Conservation (phyloP, 2,797 vertebrate genomes). For the Rousettus madagascariensis region DNA sequence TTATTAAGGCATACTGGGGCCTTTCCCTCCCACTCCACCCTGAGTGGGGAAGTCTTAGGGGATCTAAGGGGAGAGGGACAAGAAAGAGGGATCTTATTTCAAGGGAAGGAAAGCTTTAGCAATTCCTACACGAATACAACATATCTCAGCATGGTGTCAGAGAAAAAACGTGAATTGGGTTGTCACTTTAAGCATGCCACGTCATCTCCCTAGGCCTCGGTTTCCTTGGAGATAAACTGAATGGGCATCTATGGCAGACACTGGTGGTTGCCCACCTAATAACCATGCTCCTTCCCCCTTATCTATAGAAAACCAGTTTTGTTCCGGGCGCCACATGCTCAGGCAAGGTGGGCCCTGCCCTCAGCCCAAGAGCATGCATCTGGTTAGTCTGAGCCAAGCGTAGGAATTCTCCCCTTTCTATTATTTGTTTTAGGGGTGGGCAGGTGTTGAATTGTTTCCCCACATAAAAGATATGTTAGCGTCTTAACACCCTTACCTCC, state of each 20-base stretch:
- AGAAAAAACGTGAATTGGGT: rapidly evolving
- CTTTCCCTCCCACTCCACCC: not conserved
- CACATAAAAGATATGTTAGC: not conserved
- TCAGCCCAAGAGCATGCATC: not conserved
- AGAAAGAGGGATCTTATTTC: not conserved
- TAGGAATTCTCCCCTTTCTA: not conserved
- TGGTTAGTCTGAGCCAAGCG: not conserved
- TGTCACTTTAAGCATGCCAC: not conserved
- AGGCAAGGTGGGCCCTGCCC: not conserved
- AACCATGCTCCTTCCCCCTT: not conserved
- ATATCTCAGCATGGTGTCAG: not conserved
- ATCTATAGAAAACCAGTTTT: not conserved
- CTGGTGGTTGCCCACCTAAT: rapidly evolving
- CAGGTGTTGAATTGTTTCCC: not conserved
- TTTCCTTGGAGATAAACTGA: not conserved
- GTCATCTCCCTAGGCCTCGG: not conserved
- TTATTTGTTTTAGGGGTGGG: not conserved
- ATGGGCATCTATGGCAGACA: not conserved
- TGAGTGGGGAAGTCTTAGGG: not conserved
- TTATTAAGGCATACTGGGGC: rapidly evolving
- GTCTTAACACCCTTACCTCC: not conserved
- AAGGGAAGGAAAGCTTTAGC: not conserved
- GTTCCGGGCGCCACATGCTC: not conserved
- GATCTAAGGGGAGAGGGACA: not conserved
- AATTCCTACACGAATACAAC: rapidly evolving